Evolutionary conservation across 2,888 invertebrate species (phyloP).

Genomic region (Cheilosia grossa): DNA sequence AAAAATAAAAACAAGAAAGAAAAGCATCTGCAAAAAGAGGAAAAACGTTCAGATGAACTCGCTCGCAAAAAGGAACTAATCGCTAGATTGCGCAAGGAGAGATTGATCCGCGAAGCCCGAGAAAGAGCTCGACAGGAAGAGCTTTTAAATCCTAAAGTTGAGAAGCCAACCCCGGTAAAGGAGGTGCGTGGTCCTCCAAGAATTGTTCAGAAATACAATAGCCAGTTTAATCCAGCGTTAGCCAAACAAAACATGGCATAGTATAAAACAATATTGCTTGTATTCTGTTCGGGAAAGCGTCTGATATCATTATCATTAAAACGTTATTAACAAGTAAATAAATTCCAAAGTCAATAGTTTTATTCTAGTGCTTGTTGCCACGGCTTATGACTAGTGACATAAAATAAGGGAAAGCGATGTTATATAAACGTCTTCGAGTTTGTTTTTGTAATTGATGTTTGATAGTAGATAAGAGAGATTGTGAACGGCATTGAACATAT

Average conservation of each 20-base stretch:
- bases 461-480: too few relatives aligned
- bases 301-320: too few relatives aligned
- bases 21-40: conserved; percentile 5
- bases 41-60: conserved; percentile 75
- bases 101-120: conserved; percentile 91
- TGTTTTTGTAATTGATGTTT: too few relatives aligned
- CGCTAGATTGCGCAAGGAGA: conserved; percentile 78
- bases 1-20: conserved; percentile 47
- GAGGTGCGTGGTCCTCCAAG: conserved; percentile 77
- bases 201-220: conserved; percentile 93
- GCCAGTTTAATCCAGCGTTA: conserved; percentile 97
- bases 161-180: conserved; percentile 77
- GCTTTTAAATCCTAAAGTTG: conserved; percentile 87
- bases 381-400: too few relatives aligned
- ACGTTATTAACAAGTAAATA: too few relatives aligned
- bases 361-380: too few relatives aligned
- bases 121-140: conserved; percentile 90
- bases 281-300: neutral
- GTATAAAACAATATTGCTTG: neutral
- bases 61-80: conserved; percentile 80
- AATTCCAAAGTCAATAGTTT: too few relatives aligned
- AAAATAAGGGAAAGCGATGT: too few relatives aligned
- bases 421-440: too few relatives aligned
- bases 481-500: too few relatives aligned
- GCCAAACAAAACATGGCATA: conserved; percentile 89